Evolutionary conservation across 2,113 vertebrate genomes (phyloP).

Genomic region (Misgurnus anguillicaudatus): DNA sequence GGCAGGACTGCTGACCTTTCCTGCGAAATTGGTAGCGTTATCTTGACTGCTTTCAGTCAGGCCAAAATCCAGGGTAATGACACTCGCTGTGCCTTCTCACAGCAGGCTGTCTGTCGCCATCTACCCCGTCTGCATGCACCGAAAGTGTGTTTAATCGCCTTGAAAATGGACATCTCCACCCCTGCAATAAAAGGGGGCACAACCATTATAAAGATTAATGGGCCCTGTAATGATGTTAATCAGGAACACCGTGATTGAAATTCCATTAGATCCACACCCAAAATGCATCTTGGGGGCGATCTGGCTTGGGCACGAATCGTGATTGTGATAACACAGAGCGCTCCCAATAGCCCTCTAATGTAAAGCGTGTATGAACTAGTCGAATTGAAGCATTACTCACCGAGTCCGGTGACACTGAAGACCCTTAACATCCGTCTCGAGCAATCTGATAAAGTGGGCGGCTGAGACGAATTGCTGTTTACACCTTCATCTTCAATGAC

Average conservation of each 20-base stretch:
- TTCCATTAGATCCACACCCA: conserved; percentile 59
- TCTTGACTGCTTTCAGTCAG: conserved; percentile 19
- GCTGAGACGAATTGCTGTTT: background rate
- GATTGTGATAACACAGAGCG: conserved; percentile 26
- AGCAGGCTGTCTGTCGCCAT: conserved; percentile 38
- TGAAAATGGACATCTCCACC: conserved; percentile 70
- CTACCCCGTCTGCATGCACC: conserved; percentile 46
- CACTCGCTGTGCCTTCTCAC: conserved; percentile 49
- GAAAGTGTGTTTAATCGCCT: conserved; percentile 70
- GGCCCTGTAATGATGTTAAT: conserved; percentile 74
- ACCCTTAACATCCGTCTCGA: background rate
- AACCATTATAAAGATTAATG: conserved; percentile 76
- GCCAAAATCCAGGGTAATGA: conserved; percentile 40
- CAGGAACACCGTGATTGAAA: conserved; percentile 69
- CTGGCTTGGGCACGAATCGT: conserved; percentile 18
- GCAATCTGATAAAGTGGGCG: too few relatives aligned
- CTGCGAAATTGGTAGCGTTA: background rate
- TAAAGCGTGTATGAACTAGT: background rate
- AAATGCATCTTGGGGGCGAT: conserved; percentile 38
- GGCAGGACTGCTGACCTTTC: background rate
- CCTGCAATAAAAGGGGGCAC: conserved; percentile 66
- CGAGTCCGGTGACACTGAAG: background rate
- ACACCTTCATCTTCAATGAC: background rate
- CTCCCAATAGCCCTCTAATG: conserved; percentile 2
- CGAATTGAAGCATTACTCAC: background rate